Base-by-base conservation (phyloP, 2,797 vertebrate genomes). In the Coluber constrictor region DNA sequence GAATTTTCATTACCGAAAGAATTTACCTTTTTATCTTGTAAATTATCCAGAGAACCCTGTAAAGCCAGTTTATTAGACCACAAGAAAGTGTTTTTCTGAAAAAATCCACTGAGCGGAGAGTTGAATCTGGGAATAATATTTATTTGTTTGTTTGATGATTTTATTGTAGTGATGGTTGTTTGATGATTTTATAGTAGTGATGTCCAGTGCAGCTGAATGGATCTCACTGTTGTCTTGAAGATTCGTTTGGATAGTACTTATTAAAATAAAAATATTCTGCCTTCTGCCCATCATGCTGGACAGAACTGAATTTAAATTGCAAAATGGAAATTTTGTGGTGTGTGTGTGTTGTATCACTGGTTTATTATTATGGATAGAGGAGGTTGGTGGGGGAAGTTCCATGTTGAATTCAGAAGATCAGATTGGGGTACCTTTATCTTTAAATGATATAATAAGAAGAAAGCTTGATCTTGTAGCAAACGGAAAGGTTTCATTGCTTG, bases 51-150 rank as follows among this genome's bases (percentile, higher is more conserved):
- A 79, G 83, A 93, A 86, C n/a, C 29, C 88, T 37, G 51, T 32
- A 61, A 57, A 37, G 37, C 37, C n/a, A 25, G 86, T 32, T 88
- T 25, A n/a, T 70, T 92, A 25, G 23, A 29, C 57, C 23, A 55
- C 54, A 74, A 63, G 89, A 93, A 51, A 63, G 27, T 47, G 83
- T 86, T 87, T 93, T 90, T 93, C 54, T 25, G 29, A 87, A 86
- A 89, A 37, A 29, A 66, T 43, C 32, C 60, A 32, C 12, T 51
- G 29, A 93, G 54, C 8, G 32, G 51, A 18, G 29, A 90, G 57
- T n/a, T 83, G 37, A 88, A 43, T 29, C 90, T 86, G 32, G 51
- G 15, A 37, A 29, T 79, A 79, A 43, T 83, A 47, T 83, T 79
- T 79, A 20, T 79, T 79, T 43, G 1, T 74, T 37, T 70, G 15